Base-by-base conservation (phyloP, 2,888 invertebrate genomes). In the Bembecia ichneumoniformis region DNA sequence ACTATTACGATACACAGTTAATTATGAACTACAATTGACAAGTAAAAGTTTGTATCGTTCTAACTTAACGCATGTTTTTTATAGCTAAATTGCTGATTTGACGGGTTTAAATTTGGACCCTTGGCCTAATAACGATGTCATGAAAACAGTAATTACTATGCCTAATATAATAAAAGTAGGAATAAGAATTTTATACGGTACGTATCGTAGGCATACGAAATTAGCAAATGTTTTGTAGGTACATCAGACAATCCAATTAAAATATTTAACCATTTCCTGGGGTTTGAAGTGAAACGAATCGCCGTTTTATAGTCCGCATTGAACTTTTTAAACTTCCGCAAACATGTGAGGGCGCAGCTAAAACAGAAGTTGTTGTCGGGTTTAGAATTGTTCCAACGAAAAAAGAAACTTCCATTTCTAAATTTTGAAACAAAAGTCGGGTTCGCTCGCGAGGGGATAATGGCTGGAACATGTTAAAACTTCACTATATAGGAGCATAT, bases 341-440 rank as follows among this genome's bases (percentile, higher is more conserved):
- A 82, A 81, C 84, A 82, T 80, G 81, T 76, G 77, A 81, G 82
- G 80, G 78, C 67, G 68, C 71, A 59, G 77, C 80, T 87, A 84
- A 87, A 84, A 87, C 70, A 79, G 74, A 87, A 86, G 86, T 86
- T 86, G 77, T 63, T 67, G 58, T 56, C 74, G 77, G 78, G 82
- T 80, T 83, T 80, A 75, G 82, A 78, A 84, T 81, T 82, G 83
- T 80, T 80, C 58, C 69, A 59, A 64, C 75, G 73, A 79, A 83
- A 84, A 83, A 86, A 80, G 77, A 73, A 83, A 82, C 73, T 84
- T 83, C 80, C 82, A 83, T 83, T 84, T 76, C 72, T 78, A 80
- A 78, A 74, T 79, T 84, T 83, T 80, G 77, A 82, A 84, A 82
- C 77, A 74, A 80, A 80, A 82, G 79, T 77, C 81, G 73, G 67